Evolutionary conservation across 1,140 invertebrate species (phyloP).

Genomic region (honey bee (Apis mellifera)): Amel_HAv3.1 CM009936.2:6890001-6890500

Average conservation of each 20-base stretch:
- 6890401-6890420: too few relatives aligned
- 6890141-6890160: conserved; percentile 19
- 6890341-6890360: too few relatives aligned
- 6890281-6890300: too few relatives aligned
- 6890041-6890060: conserved; percentile 2
- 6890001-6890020: background rate
- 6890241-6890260: conserved; percentile 12
- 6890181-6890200: conserved; percentile 12
- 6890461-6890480: too few relatives aligned
- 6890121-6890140: conserved; percentile 57
- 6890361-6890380: too few relatives aligned
- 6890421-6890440: too few relatives aligned
- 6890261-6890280: too few relatives aligned
- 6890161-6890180: conserved; percentile 38
- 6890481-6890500: too few relatives aligned
- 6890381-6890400: too few relatives aligned
- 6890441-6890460: too few relatives aligned
- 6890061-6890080: background rate
- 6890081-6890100: background rate
- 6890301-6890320: too few relatives aligned
- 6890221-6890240: conserved; percentile 6
- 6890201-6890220: conserved; percentile 55
- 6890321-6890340: too few relatives aligned
- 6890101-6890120: background rate
- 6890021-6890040: conserved; percentile 3